A percentile compares a stretch with the other conserved stretches of the same genome.
phyloP scores from a whole-genome alignment of 2,888 invertebrate species.

The Chymomyza caudatula region DNA sequence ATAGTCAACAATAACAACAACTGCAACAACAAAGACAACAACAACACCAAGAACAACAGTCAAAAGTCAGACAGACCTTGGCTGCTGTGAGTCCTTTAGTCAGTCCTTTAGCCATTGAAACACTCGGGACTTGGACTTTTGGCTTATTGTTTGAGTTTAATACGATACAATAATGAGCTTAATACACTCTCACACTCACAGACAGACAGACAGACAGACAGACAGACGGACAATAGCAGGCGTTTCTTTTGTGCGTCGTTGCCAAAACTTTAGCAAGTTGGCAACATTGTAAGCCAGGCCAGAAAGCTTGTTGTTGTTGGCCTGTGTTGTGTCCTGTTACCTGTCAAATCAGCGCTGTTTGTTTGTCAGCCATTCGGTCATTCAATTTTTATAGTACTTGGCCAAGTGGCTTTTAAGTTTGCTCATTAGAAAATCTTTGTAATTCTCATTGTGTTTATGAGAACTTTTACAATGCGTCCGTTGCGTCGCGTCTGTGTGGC shows the following conservation, averaged over 20 bases:
- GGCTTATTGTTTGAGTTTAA: constrained; percentile 29
- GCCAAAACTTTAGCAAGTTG: constrained; percentile 27
- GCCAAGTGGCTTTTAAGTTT: constrained; percentile 49
- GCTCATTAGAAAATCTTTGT: constrained; percentile 65
- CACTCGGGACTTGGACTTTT: neutral
- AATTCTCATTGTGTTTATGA: constrained; percentile 47
- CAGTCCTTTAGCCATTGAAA: neutral
- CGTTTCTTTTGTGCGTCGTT: constrained; percentile 3
- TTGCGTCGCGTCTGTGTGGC: neutral
- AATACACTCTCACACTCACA: constrained; percentile 20
- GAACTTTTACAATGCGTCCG: constrained; percentile 1
- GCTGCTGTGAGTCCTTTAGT: neutral
- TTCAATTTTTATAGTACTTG: neutral
- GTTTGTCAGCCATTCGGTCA: neutral
- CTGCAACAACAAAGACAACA: neutral
- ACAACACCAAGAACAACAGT: neutral
- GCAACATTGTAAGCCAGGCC: neutral
- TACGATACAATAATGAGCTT: constrained; percentile 45
- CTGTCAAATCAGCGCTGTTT: constrained; percentile 2
- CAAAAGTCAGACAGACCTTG: neutral
- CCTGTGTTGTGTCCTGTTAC: neutral
- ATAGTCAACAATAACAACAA: neutral
- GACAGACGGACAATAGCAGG: constrained; percentile 40
- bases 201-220: constrained; percentile 42
- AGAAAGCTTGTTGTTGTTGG: neutral